phyloP scores from a whole-genome alignment of 1,140 invertebrate species.

The Neomicropteryx cornuta region DNA sequence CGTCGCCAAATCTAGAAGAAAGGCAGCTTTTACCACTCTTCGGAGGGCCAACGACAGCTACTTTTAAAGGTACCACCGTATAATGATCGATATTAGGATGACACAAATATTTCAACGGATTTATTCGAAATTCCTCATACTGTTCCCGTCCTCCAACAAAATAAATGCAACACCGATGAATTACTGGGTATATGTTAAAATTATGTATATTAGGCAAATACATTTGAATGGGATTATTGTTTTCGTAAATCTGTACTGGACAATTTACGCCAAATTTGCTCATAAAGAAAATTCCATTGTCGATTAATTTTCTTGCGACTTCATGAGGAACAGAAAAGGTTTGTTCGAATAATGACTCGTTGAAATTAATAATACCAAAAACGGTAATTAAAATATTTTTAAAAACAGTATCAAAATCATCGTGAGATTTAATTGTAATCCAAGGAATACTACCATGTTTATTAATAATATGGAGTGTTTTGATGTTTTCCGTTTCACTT shows the following conservation, averaged over 20 bases:
- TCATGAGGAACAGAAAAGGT: conserved; percentile 36
- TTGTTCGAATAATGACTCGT: conserved; percentile 40
- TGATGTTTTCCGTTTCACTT: conserved; percentile 28
- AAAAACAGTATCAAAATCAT: conserved; percentile 23
- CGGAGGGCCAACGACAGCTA: conserved; percentile 72
- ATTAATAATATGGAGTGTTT: conserved; percentile 23
- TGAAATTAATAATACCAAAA: conserved; percentile 27
- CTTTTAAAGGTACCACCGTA: conserved; percentile 46
- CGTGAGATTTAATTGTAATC: conserved; percentile 26
- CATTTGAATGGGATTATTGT: conserved; percentile 32
- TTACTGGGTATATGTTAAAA: conserved; percentile 35
- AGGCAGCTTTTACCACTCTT: conserved; percentile 76
- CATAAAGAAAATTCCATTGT: conserved; percentile 41
- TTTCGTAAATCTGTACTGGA: conserved; percentile 42
- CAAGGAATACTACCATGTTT: conserved; percentile 33
- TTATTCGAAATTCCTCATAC: conserved; percentile 32
- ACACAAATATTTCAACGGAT: conserved; percentile 41
- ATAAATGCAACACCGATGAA: conserved; percentile 45
- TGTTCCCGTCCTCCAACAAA: conserved; percentile 38
- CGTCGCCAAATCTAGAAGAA: conserved; percentile 32
- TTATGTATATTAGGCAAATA: conserved; percentile 31
- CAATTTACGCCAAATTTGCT: conserved; percentile 46
- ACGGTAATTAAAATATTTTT: conserved; percentile 23
- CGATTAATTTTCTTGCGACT: conserved; percentile 39
- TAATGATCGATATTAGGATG: conserved; percentile 24